These are phyloP conservation scores for Oryzias javanicus DNA, from an alignment of 2,113 vertebrate species.

Conservation along the genomic window DNA sequence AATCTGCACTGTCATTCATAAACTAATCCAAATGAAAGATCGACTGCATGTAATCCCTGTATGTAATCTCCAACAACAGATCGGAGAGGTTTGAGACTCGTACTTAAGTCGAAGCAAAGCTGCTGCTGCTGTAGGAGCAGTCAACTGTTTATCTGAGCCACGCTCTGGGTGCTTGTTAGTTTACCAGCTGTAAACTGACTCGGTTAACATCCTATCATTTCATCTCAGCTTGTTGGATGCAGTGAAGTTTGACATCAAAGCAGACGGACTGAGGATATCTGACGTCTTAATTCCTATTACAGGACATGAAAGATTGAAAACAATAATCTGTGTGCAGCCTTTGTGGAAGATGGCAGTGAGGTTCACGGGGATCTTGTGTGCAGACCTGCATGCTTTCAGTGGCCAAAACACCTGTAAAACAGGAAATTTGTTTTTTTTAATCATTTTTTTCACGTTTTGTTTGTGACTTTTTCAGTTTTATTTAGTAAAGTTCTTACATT, in stretches of 20 bases:
- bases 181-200: slow-evolving; percentile 42
- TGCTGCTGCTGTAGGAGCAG: slow-evolving; percentile 43
- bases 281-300: slow-evolving; percentile 4
- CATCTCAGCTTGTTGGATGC: slow-evolving; percentile 9
- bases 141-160: slow-evolving; percentile 39
- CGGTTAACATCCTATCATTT: slow-evolving; percentile 44
- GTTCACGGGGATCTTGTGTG: no score
- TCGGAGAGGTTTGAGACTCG: slow-evolving; percentile 30
- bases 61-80: slow-evolving; percentile 20
- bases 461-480: no score
- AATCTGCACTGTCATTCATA: not conserved
- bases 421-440: no score
- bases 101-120: slow-evolving; percentile 49
- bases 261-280: not conserved
- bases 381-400: no score
- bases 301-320: not conserved
- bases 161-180: slow-evolving; percentile 30
- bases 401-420: no score
- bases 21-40: slow-evolving; percentile 23
- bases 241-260: slow-evolving; percentile 11
- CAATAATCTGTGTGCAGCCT: not conserved
- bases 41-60: not conserved
- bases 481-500: no score
- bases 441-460: no score
- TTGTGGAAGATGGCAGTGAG: not conserved